Evolutionary conservation across 1,140 invertebrate species (phyloP), one percentile per base, ranked within the genome.

Genomic region (Aphelenchoides fujianensis): DNA sequence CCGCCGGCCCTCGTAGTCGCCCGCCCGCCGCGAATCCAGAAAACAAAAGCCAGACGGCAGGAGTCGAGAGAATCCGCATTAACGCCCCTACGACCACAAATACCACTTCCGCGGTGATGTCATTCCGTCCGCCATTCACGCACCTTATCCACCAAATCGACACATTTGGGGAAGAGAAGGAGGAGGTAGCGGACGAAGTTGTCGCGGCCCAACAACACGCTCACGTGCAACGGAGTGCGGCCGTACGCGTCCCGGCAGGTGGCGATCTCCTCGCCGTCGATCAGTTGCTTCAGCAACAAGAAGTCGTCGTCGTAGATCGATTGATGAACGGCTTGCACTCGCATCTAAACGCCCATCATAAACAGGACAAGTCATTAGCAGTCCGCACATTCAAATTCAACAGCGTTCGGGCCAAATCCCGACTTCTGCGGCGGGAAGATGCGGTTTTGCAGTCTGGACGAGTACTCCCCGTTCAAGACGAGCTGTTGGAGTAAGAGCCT

Each of bases 231-330:
- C 2, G 94, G 91, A 0, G 93, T 94, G 92, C 75, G 54, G 9
- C 81, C 81, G 36, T 74, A 62, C 16, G 68, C n/a, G 62, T 94
- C 91, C 75, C 90, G 89, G 1, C 92, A 91, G 48, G 92, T 89
- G 7, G 92, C 92, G 82, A 95, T 92, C 88, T 94, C 92, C 82
- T 92, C 90, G 68, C 92, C 86, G 86, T 95, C 93, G 76, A 95
- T 85, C 2, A 92, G 90, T 63, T 90, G 90, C 86, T 94, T 92
- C 37, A 95, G 85, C 75, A 91, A 91, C 78, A 90, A 86, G 70
- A 94, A 86, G 80, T 90, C 91, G 16, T 93, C 93, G 80, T 91
- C 89, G 80, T 89, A 88, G 9, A 92, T 91, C 12, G 92, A 91
- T 76, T 90, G 83, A 80, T 95, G 93, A 31, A 95, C 91, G 69